Conservation (phyloP, 1,140 invertebrate genomes). For the Drosophila littoralis region DNA sequence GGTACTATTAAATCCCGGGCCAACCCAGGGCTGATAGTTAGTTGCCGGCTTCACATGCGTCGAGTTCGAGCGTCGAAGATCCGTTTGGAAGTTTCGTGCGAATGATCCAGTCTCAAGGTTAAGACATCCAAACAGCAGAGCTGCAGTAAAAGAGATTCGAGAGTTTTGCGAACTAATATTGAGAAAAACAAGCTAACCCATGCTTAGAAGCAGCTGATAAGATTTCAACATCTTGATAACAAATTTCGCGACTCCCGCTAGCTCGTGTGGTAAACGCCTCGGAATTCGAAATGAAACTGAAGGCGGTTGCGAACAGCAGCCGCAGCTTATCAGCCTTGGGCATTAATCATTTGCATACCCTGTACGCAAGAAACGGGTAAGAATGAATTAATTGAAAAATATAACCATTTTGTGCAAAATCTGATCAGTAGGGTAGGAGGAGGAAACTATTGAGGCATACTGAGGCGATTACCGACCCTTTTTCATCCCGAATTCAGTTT, state of each 20-base stretch:
- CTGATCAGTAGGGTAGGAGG: no score
- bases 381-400: neutral
- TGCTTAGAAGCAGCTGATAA: conserved; percentile 41
- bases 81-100: neutral
- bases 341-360: neutral
- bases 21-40: conserved; percentile 16
- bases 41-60: conserved; percentile 36
- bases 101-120: conserved; percentile 17
- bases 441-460: no score
- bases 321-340: conserved; percentile 25
- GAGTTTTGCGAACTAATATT: neutral
- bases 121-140: conserved; percentile 36
- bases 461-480: no score
- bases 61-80: conserved; percentile 26
- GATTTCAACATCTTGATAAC: conserved; percentile 36
- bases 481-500: no score
- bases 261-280: conserved; percentile 18
- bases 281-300: conserved; percentile 47
- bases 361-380: neutral
- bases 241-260: neutral
- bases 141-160: conserved; percentile 20
- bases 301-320: neutral
- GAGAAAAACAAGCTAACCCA: conserved; percentile 41
- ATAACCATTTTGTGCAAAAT: no score
- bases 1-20: conserved; percentile 8